Evolutionary conservation across 2,888 invertebrate species (phyloP).

Genomic region (Malacosoma neustria): DNA sequence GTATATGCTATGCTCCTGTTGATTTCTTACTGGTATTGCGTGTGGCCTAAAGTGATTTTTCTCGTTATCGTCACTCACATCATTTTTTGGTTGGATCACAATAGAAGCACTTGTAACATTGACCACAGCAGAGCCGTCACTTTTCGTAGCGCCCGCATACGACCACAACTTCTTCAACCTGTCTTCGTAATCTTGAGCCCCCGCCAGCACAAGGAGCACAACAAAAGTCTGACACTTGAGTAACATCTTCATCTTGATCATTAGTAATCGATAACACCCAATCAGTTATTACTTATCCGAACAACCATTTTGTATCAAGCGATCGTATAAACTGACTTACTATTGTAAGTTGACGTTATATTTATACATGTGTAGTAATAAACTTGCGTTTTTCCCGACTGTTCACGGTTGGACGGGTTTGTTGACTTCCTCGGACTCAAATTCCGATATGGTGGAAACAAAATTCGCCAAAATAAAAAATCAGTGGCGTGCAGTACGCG

Average conservation of each 20-base stretch:
- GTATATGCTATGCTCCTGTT: slow-evolving; percentile 38
- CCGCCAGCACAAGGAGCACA: slow-evolving; percentile 39
- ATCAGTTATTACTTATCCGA: slow-evolving; percentile 31
- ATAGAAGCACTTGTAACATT: slow-evolving; percentile 55
- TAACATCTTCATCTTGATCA: slow-evolving; percentile 25
- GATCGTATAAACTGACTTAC: slow-evolving; percentile 70
- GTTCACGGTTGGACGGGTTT: slow-evolving; percentile 52
- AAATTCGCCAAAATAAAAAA: slow-evolving; percentile 45
- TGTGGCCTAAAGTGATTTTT: slow-evolving; percentile 53
- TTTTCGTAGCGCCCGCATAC: slow-evolving; percentile 32
- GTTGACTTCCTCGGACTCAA: slow-evolving; percentile 44
- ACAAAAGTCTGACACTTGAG: slow-evolving; percentile 41
- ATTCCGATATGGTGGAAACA: slow-evolving; percentile 52
- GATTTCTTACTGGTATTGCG: slow-evolving; percentile 38
- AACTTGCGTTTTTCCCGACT: slow-evolving; percentile 64
- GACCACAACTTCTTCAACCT: slow-evolving; percentile 54
- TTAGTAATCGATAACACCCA: slow-evolving; percentile 29
- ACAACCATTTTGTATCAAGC: slow-evolving; percentile 66
- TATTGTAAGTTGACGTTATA: slow-evolving; percentile 53
- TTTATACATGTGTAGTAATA: slow-evolving; percentile 66
- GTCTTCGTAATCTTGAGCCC: slow-evolving; percentile 39
- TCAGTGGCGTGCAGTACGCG: slow-evolving; percentile 37
- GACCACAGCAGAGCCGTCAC: slow-evolving; percentile 45
- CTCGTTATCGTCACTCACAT: slow-evolving; percentile 14
- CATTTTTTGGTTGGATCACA: slow-evolving; percentile 43